These are phyloP conservation scores for Drosophila eohydei DNA, from an alignment of 2,888 invertebrate genomes.

Conservation along the genomic window DNA sequence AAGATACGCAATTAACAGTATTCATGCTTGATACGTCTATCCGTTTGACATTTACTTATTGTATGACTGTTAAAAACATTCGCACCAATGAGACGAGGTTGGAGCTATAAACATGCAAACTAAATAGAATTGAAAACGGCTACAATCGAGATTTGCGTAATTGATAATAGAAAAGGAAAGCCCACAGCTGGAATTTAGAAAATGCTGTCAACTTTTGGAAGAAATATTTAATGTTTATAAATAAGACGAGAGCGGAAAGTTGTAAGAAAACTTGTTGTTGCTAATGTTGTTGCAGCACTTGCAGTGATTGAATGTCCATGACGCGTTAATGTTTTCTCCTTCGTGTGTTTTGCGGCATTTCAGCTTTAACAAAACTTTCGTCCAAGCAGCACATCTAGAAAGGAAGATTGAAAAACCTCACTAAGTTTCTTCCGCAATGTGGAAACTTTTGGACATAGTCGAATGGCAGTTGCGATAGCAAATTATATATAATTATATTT, in stretches of 20 bases:
- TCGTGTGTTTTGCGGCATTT: constrained; percentile 8
- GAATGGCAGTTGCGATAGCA: constrained; percentile 24
- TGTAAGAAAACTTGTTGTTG: constrained; percentile 42
- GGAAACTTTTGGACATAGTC: constrained; percentile 6
- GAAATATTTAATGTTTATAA: constrained; percentile 66
- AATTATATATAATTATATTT: not conserved
- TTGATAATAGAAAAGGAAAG: not conserved
- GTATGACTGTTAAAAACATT: not conserved
- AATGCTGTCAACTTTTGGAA: constrained; percentile 15
- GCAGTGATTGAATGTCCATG: constrained; percentile 67
- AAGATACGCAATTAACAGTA: not conserved
- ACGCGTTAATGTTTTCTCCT: constrained; percentile 33
- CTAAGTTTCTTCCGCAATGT: constrained; percentile 31
- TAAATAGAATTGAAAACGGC: accelerated
- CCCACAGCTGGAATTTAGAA: constrained; percentile 10
- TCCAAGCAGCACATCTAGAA: constrained; percentile 1
- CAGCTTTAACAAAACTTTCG: constrained; percentile 29
- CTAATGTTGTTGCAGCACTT: constrained; percentile 45
- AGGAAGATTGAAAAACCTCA: constrained; percentile 24
- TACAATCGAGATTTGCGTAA: not conserved
- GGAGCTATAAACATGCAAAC: not conserved
- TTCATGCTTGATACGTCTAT: not conserved
- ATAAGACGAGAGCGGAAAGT: constrained; percentile 37
- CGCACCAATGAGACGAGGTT: not conserved
- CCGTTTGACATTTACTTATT: not conserved